Base-by-base conservation (phyloP, 2,113 vertebrate species). In the Phyllopteryx taeniolatus region DNA sequence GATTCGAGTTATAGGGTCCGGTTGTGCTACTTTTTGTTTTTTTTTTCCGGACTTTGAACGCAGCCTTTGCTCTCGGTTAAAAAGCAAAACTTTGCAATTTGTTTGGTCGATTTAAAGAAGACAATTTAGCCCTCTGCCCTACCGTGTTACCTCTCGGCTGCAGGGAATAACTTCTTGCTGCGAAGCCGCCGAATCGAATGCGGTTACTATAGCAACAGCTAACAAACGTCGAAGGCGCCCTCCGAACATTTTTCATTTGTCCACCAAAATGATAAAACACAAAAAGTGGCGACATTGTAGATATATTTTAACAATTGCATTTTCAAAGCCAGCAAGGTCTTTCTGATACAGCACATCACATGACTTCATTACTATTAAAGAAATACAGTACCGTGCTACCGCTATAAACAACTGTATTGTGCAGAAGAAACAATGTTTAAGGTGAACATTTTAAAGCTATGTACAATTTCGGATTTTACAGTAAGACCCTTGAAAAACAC, bases 151-250 rank as follows among this genome's bases (percentile, higher is more conserved):
- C 33, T 42, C 51, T 43, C 8, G 31, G n/a, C 19, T 53, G 35
- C 31, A 69, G 39, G 33, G 4, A 13, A 20, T 11, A 9, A 22
- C 17, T 15, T 10, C 13, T 56, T 10, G 8, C 19, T 9, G 27
- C 27, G 47, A 2, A 10, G 17, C 17, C 3, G 0, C 20, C 8
- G 3, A 2, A 42, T 69, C 8, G 85, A 87, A 84, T 72, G 83
- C 0, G 17, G 88, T 90, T 79, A 67, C 83, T 42, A 63, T 70
- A 61, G 72, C 70, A 83, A 87, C 84, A 9, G 13, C 51, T 27
- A 46, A 75, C 67, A 46, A 19, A 54, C 46, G 43, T 39, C 46
- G 31, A 13, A 22, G 0, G 46, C 20, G 43, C 31, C 35, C 4
- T 1, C 33, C 15, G 19, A 27, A 27, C 10, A 17, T 46, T 17